phyloP scores from a whole-genome alignment of 2,888 invertebrate species.

The Hydroisotoma schaefferi region DNA sequence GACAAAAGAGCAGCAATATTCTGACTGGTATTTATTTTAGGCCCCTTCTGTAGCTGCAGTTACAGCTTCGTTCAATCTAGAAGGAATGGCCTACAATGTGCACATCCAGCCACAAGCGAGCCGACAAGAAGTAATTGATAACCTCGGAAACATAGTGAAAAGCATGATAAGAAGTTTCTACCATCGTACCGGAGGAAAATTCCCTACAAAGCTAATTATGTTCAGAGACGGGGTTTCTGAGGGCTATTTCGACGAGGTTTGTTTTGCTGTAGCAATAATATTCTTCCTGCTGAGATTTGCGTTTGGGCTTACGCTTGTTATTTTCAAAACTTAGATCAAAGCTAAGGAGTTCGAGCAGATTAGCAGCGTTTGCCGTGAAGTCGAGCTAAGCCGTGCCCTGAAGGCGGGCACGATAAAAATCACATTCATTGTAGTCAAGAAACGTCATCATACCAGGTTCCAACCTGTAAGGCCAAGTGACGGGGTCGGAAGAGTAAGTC shows the following conservation, averaged over 20 bases:
- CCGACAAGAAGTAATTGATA: conserved; percentile 14
- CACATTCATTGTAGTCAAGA: conserved; percentile 62
- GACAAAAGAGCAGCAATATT: neutral
- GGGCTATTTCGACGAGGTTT: conserved; percentile 50
- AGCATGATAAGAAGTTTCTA: conserved; percentile 37
- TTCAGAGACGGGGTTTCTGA: conserved; percentile 53
- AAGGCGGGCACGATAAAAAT: conserved; percentile 54
- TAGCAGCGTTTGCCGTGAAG: conserved; percentile 57
- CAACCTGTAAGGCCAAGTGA: conserved; percentile 57
- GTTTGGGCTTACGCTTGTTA: neutral
- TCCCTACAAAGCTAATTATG: conserved; percentile 51
- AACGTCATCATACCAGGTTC: conserved; percentile 59
- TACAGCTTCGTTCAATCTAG: conserved; percentile 31
- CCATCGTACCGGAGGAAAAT: conserved; percentile 19
- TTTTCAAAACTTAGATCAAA: conserved; percentile 50
- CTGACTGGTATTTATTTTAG: conserved; percentile 3
- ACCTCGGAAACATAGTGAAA: neutral
- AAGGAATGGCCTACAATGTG: conserved; percentile 41
- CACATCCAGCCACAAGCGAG: conserved; percentile 34
- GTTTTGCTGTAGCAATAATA: too few species aligned
- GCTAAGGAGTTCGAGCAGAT: conserved; percentile 41
- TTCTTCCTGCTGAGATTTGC: neutral
- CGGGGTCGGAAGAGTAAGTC: conserved; percentile 49
- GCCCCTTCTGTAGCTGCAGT: conserved; percentile 36
- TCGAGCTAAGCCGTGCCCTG: conserved; percentile 58